These are phyloP conservation scores for Myotis pilosus DNA, from an alignment of 2,797 vertebrate species.

Conservation along the genomic window DNA sequence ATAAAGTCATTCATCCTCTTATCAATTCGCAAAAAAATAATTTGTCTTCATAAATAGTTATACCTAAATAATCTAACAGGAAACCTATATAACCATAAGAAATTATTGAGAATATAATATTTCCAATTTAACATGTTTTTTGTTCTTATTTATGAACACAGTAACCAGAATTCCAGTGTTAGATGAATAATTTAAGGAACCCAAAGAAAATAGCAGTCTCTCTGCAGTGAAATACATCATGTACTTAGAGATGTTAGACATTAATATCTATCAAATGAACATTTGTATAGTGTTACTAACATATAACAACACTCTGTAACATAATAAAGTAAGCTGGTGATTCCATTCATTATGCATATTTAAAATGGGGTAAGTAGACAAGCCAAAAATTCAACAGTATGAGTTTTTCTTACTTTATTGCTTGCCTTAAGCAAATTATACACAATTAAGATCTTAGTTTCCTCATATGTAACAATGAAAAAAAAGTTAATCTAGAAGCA, in stretches of 20 bases:
- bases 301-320: not conserved
- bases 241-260: not conserved
- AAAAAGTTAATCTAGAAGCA: not conserved
- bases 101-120: constrained; percentile 1
- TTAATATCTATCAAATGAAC: not conserved
- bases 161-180: not conserved
- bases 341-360: not conserved
- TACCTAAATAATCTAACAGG: not conserved
- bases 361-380: not conserved
- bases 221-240: not conserved
- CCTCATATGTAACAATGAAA: not conserved
- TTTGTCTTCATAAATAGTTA: constrained; percentile 3
- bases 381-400: not conserved
- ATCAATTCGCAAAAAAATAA: constrained; percentile 41
- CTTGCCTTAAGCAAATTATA: constrained; percentile 3
- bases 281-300: not conserved
- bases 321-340: not conserved
- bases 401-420: constrained; percentile 21
- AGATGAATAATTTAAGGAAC: constrained; percentile 48
- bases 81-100: not conserved
- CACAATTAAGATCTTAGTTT: not conserved
- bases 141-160: constrained; percentile 20
- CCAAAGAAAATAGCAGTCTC: not conserved
- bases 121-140: constrained; percentile 9
- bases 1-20: constrained; percentile 19